phyloP scores from a whole-genome alignment of 2,888 invertebrate species.

The Mythimna albipuncta region DNA sequence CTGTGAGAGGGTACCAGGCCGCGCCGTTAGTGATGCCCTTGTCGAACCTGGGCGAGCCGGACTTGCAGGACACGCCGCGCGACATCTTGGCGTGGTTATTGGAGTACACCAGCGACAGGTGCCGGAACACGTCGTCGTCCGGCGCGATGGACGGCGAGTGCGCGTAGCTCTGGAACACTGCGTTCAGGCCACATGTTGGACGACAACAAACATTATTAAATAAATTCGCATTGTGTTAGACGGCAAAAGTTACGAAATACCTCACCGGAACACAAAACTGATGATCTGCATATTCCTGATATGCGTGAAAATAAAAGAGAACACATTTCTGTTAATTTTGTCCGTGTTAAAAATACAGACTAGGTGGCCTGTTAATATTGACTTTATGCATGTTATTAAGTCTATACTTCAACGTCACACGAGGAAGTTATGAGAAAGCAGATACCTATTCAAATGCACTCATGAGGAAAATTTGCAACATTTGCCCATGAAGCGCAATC shows the following conservation, averaged over 20 bases:
- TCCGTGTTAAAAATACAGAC: background rate
- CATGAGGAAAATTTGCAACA: constrained; percentile 10
- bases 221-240: background rate
- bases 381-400: background rate
- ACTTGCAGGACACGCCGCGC: constrained; percentile 95
- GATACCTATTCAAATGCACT: background rate
- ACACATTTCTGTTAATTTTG: constrained; percentile 7
- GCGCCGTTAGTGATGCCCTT: constrained; percentile 99
- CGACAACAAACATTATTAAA: constrained; percentile 60
- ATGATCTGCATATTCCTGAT: constrained; percentile 94
- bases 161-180: constrained; percentile 96
- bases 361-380: background rate
- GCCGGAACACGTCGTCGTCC: constrained; percentile 97
- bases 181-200: constrained; percentile 91
- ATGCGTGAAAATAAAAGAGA: constrained; percentile 77
- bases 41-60: constrained; percentile 93
- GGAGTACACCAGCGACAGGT: constrained; percentile 96
- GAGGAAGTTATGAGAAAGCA: background rate
- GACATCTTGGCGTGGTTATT: constrained; percentile 97
- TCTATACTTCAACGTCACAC: background rate
- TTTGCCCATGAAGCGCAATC: constrained; percentile 15
- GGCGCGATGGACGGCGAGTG: constrained; percentile 96
- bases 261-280: constrained; percentile 94
- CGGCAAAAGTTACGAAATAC: constrained; percentile 65
- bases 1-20: constrained; percentile 97